These are phyloP conservation scores for Mixornis gularis DNA, from an alignment of 2,113 vertebrate genomes.

Conservation along the genomic window DNA sequence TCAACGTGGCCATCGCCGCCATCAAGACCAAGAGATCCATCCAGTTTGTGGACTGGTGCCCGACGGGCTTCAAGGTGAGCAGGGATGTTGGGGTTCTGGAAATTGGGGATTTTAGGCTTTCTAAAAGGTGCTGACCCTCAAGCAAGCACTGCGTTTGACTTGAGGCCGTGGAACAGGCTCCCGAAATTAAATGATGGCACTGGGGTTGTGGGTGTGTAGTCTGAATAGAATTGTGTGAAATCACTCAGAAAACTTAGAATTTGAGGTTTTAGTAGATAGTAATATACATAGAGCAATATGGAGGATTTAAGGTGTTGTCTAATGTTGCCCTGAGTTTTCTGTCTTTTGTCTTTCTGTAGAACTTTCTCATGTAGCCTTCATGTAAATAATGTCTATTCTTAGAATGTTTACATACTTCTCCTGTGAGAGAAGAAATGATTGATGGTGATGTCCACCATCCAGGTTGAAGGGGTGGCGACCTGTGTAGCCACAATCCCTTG, in stretches of 20 bases:
- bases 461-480: no score
- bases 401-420: no score
- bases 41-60: conserved; percentile 81
- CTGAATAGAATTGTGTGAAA: background rate
- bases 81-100: background rate
- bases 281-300: background rate
- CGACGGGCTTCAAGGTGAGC: conserved; percentile 79
- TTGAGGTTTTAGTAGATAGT: background rate
- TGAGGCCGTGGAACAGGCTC: background rate
- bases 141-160: background rate
- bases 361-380: no score
- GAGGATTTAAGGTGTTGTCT: background rate
- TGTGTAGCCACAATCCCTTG: no score
- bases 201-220: background rate
- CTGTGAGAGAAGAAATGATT: no score
- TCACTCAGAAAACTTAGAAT: background rate
- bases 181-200: background rate
- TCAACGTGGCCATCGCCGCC: conserved; percentile 74
- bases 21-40: conserved; percentile 77
- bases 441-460: no score
- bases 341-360: no score
- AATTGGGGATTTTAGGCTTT: background rate
- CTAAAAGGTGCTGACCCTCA: no score
- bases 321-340: no score
- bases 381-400: no score